A percentile compares a stretch with the other conserved stretches of the same genome.
These are phyloP conservation scores for Stegophylla sp. DNA, from an alignment of 2,888 invertebrate genomes.

Conservation along the genomic window DNA sequence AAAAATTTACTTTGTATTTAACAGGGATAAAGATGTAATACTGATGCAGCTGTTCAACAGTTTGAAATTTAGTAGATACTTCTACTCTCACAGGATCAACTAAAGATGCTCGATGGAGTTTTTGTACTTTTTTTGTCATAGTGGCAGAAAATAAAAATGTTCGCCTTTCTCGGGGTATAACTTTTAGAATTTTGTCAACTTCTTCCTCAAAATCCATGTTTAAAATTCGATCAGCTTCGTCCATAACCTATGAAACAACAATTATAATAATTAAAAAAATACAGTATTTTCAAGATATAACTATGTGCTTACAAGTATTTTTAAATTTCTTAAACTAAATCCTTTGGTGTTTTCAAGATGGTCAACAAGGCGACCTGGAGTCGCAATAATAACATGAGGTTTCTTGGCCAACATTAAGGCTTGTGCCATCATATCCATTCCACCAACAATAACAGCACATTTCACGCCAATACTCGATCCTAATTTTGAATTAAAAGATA, in stretches of 20 bases:
- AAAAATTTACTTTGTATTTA: slow-evolving; percentile 81
- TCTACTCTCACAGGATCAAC: slow-evolving; percentile 95
- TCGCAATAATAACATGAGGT: slow-evolving; percentile 96
- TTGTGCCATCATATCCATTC: slow-evolving; percentile 98
- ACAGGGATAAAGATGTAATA: slow-evolving; percentile 94
- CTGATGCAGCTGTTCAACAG: slow-evolving; percentile 95
- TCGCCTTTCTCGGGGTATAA: slow-evolving; percentile 86
- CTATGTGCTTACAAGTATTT: slow-evolving; percentile 76
- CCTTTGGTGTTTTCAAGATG: slow-evolving; percentile 98
- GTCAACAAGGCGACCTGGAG: slow-evolving; percentile 93
- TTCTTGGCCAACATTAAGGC: slow-evolving; percentile 89
- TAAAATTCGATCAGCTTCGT: slow-evolving; percentile 97
- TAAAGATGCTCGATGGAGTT: slow-evolving; percentile 92
- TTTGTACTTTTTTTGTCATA: slow-evolving; percentile 97
- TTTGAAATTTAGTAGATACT: slow-evolving; percentile 95
- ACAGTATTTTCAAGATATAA: not conserved
- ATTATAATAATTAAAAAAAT: not conserved
- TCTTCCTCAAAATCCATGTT: slow-evolving; percentile 99
- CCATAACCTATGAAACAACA: slow-evolving; percentile 82
- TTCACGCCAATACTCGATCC: slow-evolving; percentile 91
- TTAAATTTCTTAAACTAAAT: slow-evolving; percentile 86
- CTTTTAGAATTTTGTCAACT: slow-evolving; percentile 92
- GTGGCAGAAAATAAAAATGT: slow-evolving; percentile 98
- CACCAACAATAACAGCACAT: slow-evolving; percentile 96
- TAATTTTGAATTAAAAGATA: slow-evolving; percentile 63